phyloP scores from a whole-genome alignment of 1,140 invertebrate species.

The Ceratina australensis region DNA sequence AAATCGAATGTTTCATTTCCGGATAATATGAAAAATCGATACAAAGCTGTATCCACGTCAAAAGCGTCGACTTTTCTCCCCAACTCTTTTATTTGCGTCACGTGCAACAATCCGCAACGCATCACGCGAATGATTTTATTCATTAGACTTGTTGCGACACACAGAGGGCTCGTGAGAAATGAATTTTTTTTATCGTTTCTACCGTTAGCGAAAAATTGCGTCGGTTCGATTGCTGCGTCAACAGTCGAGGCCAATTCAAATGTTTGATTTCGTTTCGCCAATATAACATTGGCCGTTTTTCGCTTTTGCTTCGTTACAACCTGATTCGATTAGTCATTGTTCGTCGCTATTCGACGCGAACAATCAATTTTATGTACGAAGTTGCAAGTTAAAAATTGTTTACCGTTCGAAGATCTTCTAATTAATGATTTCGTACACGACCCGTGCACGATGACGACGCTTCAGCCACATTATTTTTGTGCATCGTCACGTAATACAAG shows the following conservation, averaged over 20 bases:
- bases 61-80: conserved; percentile 5
- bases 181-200: background rate
- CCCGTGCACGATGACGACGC: background rate
- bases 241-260: background rate
- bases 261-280: background rate
- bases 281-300: background rate
- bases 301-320: background rate
- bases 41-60: conserved; percentile 51
- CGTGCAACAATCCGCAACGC: conserved; percentile 37
- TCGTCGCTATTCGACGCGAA: background rate
- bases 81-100: conserved; percentile 37
- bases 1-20: too few relatives aligned
- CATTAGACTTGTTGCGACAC: conserved; percentile 33
- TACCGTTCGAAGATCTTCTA: conserved; percentile 1
- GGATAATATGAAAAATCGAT: conserved; percentile 36
- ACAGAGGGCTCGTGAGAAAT: conserved; percentile 7
- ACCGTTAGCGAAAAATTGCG: background rate
- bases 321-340: too few relatives aligned
- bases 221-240: background rate
- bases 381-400: background rate
- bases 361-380: too few relatives aligned
- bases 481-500: conserved; percentile 15
- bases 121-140: conserved; percentile 42
- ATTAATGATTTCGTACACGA: conserved; percentile 8
- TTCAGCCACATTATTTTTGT: conserved; percentile 17